Percentiles rank a stretch among this genome's conserved stretches.
Evolutionary conservation across 37 sponge, comb jelly and placozoan species (phyloP).

Genomic region (Corticium candelabrum): DNA sequence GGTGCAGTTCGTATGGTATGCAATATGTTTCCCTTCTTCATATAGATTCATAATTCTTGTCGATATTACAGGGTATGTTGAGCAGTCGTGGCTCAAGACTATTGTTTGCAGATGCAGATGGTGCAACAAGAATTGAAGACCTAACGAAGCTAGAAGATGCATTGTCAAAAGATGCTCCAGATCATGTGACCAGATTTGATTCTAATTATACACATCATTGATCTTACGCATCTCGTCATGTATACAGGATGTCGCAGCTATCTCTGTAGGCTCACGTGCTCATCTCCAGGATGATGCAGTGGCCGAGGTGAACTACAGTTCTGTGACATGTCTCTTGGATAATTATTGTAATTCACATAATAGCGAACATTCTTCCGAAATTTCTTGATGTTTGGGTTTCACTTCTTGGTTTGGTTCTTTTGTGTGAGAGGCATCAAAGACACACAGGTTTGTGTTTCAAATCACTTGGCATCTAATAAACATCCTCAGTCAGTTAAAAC

Average conservation of each 20-base stretch:
- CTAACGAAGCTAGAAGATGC: constrained; percentile 60
- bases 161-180: constrained; percentile 28
- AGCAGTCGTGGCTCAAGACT: constrained; percentile 75
- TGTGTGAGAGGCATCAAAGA: constrained; percentile 85
- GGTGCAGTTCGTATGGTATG: constrained; percentile 92
- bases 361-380: constrained; percentile 84
- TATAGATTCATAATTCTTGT: no score
- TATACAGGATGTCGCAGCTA: background rate
- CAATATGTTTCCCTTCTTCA: background rate
- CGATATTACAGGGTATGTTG: constrained; percentile 76
- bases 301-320: constrained; percentile 46
- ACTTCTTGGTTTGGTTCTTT: constrained; percentile 73
- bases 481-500: no score
- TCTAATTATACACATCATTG: no score
- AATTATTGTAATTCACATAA: background rate
- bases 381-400: constrained; percentile 91
- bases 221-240: no score
- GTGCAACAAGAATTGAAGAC: constrained; percentile 80
- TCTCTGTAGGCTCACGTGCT: constrained; percentile 87
- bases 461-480: no score
- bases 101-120: constrained; percentile 94
- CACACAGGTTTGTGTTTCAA: constrained; percentile 47
- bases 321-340: background rate
- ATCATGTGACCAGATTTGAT: constrained; percentile 21
- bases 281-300: constrained; percentile 93